phyloP scores from a whole-genome alignment of 2,888 invertebrate genomes.

The Pterobdella sp. region DNA sequence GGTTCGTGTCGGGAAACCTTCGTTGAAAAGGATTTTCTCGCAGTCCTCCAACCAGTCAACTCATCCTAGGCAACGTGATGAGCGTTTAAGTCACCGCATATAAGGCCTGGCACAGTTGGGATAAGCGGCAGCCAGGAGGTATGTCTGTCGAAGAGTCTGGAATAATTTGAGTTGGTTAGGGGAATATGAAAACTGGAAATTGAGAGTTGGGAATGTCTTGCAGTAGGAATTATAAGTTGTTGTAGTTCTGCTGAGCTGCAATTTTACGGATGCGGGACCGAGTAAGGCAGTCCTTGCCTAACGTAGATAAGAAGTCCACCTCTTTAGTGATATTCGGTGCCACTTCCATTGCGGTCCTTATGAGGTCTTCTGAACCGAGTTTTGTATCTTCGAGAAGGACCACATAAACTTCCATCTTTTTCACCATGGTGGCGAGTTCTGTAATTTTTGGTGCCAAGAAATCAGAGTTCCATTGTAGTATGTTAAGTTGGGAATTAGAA shows the following conservation, averaged over 20 bases:
- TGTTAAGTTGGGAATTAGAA: not conserved
- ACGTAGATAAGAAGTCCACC: no score
- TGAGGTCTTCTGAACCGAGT: not conserved
- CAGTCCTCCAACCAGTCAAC: not conserved
- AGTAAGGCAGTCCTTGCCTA: no score
- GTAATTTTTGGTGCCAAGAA: not conserved
- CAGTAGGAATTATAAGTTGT: not conserved
- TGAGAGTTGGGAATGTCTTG: not conserved
- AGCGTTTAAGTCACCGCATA: not conserved
- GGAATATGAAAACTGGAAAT: not conserved
- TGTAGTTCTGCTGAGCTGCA: not conserved
- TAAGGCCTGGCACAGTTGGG: not conserved
- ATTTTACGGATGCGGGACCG: no score
- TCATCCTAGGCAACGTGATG: not conserved
- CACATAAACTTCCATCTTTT: not conserved
- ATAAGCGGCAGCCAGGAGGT: not conserved
- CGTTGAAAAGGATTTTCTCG: not conserved
- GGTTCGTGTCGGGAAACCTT: not conserved
- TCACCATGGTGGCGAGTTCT: not conserved
- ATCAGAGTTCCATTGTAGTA: not conserved
- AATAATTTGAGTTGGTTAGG: not conserved
- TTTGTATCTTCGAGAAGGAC: not conserved
- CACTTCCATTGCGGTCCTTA: no score
- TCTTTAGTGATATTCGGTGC: no score
- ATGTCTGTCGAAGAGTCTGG: not conserved